Conservation (phyloP, 2,797 vertebrate species). For the Rhinella marina region DNA sequence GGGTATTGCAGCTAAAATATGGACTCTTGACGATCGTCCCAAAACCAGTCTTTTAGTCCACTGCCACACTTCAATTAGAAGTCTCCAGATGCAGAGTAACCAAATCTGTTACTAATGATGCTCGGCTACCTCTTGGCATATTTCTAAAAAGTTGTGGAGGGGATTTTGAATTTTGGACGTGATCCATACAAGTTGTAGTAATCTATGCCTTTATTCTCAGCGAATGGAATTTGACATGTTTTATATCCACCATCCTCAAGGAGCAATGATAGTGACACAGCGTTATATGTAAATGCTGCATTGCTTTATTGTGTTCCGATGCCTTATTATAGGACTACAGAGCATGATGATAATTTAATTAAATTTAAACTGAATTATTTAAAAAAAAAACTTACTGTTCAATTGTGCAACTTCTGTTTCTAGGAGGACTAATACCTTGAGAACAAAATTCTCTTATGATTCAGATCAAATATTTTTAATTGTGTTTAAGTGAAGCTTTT, state of each 20-base stretch:
- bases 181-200: not conserved
- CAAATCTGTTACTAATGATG: not conserved
- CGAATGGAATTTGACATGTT: not conserved
- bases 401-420: not conserved
- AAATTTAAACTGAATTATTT: not conserved
- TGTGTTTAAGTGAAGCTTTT: slow-evolving; percentile 17
- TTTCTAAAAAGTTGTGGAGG: not conserved
- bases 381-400: not conserved
- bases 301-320: slow-evolving; percentile 3
- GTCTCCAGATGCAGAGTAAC: not conserved
- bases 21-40: not conserved
- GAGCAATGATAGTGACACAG: not conserved
- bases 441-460: not conserved
- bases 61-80: not conserved
- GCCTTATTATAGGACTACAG: not conserved
- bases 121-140: not conserved
- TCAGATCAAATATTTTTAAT: slow-evolving; percentile 19
- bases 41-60: not conserved
- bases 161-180: not conserved
- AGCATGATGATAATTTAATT: not conserved
- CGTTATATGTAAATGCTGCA: not conserved
- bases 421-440: slow-evolving; percentile 2
- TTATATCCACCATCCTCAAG: not conserved
- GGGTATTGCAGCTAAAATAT: not conserved
- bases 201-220: not conserved